Evolutionary conservation across 2,888 invertebrate genomes (phyloP), one percentile per base, ranked within the genome.

Genomic region (Mythimna loreyi): DNA sequence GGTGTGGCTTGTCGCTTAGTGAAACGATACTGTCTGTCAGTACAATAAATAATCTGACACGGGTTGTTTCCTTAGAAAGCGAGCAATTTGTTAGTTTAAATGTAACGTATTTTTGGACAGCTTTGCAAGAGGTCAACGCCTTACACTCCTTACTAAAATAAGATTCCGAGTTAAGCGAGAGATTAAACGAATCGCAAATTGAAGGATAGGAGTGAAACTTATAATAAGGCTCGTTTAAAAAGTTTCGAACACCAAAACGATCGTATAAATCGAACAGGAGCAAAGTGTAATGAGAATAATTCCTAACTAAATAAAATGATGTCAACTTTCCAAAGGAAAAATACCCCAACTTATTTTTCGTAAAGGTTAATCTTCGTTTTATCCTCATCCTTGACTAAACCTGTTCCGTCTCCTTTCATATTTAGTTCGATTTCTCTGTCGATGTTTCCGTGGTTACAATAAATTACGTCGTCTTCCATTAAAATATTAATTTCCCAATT

Each of bases 151-250:
- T 49, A 53, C 6, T 49, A 21, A 72, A 72, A 68, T 66, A 76
- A 67, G 47, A 65, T 67, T 70, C 9, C 19, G 19, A 59, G 33
- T 58, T 43, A 72, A 75, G 69, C 73, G 52, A 52, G 52, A 52
- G 75, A 80, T 75, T 75, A 57, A 52, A 67, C 70, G 69, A 67
- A 60, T 70, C 45, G 58, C 45, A 71, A 73, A 77, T 71, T 68
- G 55, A 55, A 67, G 59, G 67, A 70, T 77, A 49, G 47, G 52
- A 67, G 30, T 52, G 7, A 67, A 81, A 83, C 67, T 83, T 81
- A 78, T 80, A 73, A 80, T 57, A 78, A 50, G 78, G 62, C 33
- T 65, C 58, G 36, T 63, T 76, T 65, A 28, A 71, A 81, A 72
- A 80, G 53, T 79, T 72, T 58, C 30, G 6, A 25, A 25, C 45